Conservation (phyloP, 2,113 vertebrate species). For the Pyxicephalus adspersus region DNA sequence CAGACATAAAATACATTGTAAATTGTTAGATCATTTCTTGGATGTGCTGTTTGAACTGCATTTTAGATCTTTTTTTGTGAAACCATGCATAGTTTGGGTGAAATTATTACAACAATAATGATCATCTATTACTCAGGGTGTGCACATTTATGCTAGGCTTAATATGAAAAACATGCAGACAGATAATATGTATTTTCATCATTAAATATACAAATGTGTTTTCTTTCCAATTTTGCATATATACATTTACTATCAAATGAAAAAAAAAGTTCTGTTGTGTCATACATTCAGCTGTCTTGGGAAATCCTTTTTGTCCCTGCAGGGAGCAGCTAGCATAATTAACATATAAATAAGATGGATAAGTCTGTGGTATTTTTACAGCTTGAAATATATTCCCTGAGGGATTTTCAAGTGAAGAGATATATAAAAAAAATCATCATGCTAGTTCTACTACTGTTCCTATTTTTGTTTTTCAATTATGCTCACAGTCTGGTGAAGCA, state of each 20-base stretch:
- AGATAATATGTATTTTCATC: not conserved
- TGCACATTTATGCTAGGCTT: no score
- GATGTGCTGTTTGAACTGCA: no score
- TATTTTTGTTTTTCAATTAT: slow-evolving; percentile 12
- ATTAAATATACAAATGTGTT: not conserved
- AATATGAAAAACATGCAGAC: no score
- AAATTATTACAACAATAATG: no score
- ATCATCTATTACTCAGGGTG: no score
- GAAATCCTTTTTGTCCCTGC: slow-evolving; percentile 41
- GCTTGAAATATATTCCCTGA: slow-evolving; percentile 36
- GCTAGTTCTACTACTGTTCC: slow-evolving; percentile 8
- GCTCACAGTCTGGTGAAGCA: not conserved
- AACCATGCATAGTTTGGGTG: no score
- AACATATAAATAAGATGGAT: slow-evolving; percentile 46
- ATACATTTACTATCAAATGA: not conserved
- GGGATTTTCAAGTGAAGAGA: slow-evolving; percentile 3
- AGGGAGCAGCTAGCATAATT: slow-evolving; percentile 38
- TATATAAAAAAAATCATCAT: slow-evolving; percentile 21
- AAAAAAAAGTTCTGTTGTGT: slow-evolving; percentile 18
- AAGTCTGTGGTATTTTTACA: slow-evolving; percentile 26
- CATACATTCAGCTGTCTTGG: slow-evolving; percentile 35
- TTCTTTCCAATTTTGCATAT: not conserved
- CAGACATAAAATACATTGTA: no score
- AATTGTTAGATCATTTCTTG: no score
- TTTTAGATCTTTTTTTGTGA: no score